Percentiles rank a stretch among this genome's conserved stretches.
Evolutionary conservation across 2,113 vertebrate species (phyloP).

Genomic region (Phalacrocorax carbo): DNA sequence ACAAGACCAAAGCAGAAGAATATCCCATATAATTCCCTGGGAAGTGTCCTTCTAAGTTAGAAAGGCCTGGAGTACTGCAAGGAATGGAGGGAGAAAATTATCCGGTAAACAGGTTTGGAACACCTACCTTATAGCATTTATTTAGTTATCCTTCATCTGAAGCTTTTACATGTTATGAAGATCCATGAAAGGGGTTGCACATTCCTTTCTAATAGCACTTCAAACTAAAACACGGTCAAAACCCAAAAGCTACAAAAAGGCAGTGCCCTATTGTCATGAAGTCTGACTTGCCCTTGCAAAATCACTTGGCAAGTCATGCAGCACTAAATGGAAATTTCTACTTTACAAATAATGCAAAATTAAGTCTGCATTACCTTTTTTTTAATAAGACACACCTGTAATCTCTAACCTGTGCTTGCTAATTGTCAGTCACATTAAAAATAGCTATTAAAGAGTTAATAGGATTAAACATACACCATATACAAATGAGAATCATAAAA

Average conservation of each 20-base stretch:
- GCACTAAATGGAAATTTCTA: neutral
- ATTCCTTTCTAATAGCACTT: neutral
- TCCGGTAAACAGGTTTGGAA: neutral
- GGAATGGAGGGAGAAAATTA: neutral
- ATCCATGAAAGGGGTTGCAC: rapidly evolving
- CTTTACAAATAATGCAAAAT: neutral
- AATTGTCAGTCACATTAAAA: neutral
- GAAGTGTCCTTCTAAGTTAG: neutral
- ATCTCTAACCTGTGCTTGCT: neutral
- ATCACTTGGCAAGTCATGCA: neutral
- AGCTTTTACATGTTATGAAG: neutral
- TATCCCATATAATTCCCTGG: neutral
- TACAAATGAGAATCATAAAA: neutral
- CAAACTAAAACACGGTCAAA: neutral
- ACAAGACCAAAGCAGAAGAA: neutral
- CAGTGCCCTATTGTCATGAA: neutral
- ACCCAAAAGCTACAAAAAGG: neutral
- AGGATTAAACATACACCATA: neutral
- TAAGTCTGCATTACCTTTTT: neutral
- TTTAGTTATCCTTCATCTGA: neutral
- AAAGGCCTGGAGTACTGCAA: neutral
- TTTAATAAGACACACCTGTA: neutral
- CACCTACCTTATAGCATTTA: rapidly evolving
- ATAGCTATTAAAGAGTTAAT: neutral
- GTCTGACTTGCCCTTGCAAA: neutral